These are phyloP conservation scores for Trichonephila clavipes DNA, from an alignment of 1,140 invertebrate genomes.

Conservation along the genomic window DNA sequence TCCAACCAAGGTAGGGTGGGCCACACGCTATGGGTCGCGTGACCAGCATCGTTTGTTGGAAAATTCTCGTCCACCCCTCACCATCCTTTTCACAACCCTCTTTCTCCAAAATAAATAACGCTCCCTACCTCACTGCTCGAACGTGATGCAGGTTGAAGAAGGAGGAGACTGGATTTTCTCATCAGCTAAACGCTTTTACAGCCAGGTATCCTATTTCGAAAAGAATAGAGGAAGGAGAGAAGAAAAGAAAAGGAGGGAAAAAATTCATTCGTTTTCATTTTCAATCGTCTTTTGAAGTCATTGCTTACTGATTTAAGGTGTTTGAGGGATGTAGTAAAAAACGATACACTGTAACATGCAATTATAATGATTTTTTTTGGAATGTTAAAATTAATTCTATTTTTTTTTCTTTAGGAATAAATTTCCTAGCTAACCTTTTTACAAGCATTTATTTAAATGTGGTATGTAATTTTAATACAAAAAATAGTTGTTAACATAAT, in stretches of 20 bases:
- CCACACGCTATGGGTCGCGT: conserved; percentile 47
- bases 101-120: conserved; percentile 60
- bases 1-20: neutral
- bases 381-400: neutral
- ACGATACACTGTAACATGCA: neutral
- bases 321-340: neutral
- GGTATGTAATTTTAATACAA: too few species aligned
- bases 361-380: neutral
- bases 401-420: neutral
- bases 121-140: neutral
- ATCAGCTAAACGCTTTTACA: conserved; percentile 57
- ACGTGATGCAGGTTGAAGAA: neutral
- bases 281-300: conserved; percentile 37
- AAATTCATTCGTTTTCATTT: neutral
- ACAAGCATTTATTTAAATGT: too few species aligned
- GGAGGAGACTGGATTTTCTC: conserved; percentile 41
- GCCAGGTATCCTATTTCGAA: conserved; percentile 39
- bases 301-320: neutral
- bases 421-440: too few species aligned
- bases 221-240: neutral
- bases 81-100: conserved; percentile 28
- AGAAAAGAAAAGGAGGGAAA: neutral
- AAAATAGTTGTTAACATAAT: too few species aligned
- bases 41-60: conserved; percentile 41
- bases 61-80: neutral